A percentile compares a stretch with the other conserved stretches of the same genome.
phyloP scores from a whole-genome alignment of 1,140 invertebrate species.

The Metopolophium dirhodum region DNA sequence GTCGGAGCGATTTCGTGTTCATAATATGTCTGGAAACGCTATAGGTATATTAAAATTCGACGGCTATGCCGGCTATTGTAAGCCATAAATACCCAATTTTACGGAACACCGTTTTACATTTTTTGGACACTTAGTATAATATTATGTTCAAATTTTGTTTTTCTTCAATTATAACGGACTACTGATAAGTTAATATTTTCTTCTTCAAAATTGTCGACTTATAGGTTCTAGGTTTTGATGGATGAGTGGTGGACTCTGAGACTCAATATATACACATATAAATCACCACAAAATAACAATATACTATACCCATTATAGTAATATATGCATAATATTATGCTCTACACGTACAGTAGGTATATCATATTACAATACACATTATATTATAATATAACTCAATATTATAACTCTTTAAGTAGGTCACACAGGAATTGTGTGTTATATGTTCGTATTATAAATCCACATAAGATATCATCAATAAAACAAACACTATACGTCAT shows the following conservation, averaged over 20 bases:
- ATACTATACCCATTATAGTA: neutral
- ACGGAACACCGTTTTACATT: neutral
- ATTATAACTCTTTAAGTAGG: neutral
- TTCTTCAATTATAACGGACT: neutral
- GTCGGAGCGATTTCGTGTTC: no score
- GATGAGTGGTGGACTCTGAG: neutral
- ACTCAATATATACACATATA: neutral
- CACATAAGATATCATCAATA: neutral
- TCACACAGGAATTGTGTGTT: neutral
- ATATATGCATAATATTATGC: neutral
- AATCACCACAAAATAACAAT: neutral
- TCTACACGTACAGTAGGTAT: neutral
- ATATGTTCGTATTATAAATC: neutral
- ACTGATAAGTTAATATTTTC: neutral
- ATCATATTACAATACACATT: neutral
- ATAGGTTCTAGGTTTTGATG: neutral
- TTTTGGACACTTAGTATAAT: no score
- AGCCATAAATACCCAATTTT: neutral
- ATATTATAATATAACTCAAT: neutral
- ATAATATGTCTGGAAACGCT: neutral
- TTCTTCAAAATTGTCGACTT: neutral
- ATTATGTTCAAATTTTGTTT: neutral
- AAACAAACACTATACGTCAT: neutral
- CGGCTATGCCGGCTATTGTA: neutral
- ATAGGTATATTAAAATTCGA: no score